Evolutionary conservation across 2,797 vertebrate genomes (phyloP).

Genomic region (Myiothlypis chrysogaster): DNA sequence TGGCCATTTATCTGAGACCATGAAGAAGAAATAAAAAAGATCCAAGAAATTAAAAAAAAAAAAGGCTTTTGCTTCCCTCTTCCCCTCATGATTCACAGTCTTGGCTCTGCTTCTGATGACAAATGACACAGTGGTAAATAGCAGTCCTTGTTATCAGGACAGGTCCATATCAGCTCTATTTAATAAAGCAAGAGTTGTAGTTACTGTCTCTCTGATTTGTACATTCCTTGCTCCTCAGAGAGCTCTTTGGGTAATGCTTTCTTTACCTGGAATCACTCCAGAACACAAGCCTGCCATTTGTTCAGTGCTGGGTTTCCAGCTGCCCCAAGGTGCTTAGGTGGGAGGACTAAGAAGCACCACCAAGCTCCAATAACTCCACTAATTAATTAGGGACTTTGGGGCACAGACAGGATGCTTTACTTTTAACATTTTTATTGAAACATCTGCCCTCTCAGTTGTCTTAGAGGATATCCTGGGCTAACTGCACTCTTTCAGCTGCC

Average conservation of each 20-base stretch:
- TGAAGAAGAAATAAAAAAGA: neutral
- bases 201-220: neutral
- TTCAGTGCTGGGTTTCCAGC: neutral
- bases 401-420: constrained; percentile 29
- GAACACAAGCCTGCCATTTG: neutral
- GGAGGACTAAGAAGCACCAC: neutral
- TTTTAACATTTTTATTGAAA: constrained; percentile 61
- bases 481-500: constrained; percentile 20
- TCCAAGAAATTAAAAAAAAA: neutral
- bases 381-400: constrained; percentile 61
- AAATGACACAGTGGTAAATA: neutral
- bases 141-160: neutral
- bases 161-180: neutral
- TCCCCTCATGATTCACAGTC: neutral
- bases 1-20: neutral
- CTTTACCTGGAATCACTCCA: constrained; percentile 11
- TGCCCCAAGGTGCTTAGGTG: neutral
- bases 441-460: constrained; percentile 45
- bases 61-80: neutral
- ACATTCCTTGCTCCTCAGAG: neutral
- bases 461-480: constrained; percentile 33
- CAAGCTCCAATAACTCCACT: constrained; percentile 32
- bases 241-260: neutral
- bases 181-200: neutral
- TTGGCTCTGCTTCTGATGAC: neutral